Conservation (phyloP, 2,113 vertebrate species). For the Arizona elegans region DNA sequence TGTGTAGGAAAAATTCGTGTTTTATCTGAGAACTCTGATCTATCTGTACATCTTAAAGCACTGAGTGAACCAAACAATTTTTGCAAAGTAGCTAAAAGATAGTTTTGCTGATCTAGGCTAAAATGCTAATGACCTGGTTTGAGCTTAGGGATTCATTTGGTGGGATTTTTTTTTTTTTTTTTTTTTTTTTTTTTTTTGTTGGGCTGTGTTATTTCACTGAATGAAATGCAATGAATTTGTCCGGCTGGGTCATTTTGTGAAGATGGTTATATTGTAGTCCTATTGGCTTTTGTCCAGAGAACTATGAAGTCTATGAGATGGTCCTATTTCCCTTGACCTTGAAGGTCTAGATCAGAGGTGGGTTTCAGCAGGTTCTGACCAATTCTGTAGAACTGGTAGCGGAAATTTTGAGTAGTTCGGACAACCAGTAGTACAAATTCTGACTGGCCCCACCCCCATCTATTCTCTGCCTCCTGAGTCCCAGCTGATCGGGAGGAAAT, state of each 20-base stretch:
- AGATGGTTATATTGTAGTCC: background rate
- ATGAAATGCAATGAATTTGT: background rate
- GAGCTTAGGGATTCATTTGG: background rate
- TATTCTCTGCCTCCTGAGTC: no score
- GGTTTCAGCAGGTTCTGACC: no score
- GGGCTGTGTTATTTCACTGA: background rate
- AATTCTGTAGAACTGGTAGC: no score
- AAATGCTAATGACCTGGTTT: background rate
- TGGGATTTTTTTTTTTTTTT: fast-evolving
- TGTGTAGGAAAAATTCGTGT: background rate
- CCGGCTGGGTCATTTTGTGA: background rate
- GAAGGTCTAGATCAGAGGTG: no score
- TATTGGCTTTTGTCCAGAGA: background rate
- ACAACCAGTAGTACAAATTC: no score
- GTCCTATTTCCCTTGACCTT: background rate
- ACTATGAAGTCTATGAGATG: background rate
- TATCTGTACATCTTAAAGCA: background rate
- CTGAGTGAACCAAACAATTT: background rate
- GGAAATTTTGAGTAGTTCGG: no score
- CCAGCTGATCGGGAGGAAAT: no score
- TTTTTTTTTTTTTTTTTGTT: background rate
- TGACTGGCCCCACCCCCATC: no score
- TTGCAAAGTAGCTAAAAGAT: background rate
- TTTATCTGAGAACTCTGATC: background rate
- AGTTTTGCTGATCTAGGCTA: background rate